These are phyloP conservation scores for Sceliomorpha sp. DNA, from an alignment of 2,888 invertebrate species.

Conservation along the genomic window DNA sequence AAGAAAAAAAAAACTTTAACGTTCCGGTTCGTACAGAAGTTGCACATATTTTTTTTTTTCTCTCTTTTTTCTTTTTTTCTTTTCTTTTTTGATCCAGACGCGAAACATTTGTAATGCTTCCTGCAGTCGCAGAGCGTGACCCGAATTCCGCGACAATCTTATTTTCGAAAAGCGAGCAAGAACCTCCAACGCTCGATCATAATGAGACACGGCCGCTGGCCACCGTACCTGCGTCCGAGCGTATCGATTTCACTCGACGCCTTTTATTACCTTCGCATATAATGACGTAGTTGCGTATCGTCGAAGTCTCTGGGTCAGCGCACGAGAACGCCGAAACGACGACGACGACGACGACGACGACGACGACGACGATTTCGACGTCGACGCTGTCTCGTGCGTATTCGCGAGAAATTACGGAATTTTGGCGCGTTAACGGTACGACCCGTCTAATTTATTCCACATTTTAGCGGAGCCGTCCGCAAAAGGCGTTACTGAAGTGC, in stretches of 20 bases:
- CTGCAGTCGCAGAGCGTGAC: constrained; percentile 48
- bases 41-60: constrained; percentile 36
- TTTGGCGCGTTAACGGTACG: constrained; percentile 28
- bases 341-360: too few relatives aligned
- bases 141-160: constrained; percentile 55
- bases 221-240: constrained; percentile 28
- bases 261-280: constrained; percentile 37
- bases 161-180: constrained; percentile 49
- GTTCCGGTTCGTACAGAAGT: background rate
- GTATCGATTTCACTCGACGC: constrained; percentile 49
- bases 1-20: too few relatives aligned
- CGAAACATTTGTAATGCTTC: constrained; percentile 54
- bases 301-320: constrained; percentile 14
- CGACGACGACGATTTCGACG: too few relatives aligned
- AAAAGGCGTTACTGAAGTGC: too few relatives aligned
- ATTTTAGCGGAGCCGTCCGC: constrained; percentile 24
- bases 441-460: constrained; percentile 41
- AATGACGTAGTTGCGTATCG: constrained; percentile 41
- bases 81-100: constrained; percentile 30
- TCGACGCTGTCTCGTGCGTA: too few relatives aligned
- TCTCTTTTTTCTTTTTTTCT: too few relatives aligned
- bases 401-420: too few relatives aligned
- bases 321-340: too few relatives aligned
- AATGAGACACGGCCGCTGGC: constrained; percentile 9
- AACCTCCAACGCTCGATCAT: constrained; percentile 16